Percentiles rank a stretch among this genome's conserved stretches.
phyloP scores from a whole-genome alignment of 2,888 invertebrate genomes.

The Cataglyphis altisquamis region DNA sequence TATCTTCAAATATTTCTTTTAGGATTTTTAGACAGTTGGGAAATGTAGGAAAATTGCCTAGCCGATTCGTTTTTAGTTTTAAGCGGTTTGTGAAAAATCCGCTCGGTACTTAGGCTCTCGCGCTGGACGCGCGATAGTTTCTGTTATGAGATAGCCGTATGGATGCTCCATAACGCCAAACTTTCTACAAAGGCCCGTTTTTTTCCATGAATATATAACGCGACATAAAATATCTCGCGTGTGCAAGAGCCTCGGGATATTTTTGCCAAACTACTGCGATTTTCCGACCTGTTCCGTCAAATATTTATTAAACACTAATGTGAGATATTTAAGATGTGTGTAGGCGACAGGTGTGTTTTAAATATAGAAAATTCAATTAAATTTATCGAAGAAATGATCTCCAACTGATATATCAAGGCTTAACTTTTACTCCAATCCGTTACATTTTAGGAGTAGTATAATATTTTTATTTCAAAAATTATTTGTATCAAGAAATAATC shows the following conservation, averaged over 20 bases:
- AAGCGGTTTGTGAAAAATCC: slow-evolving; percentile 20
- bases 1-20: not conserved
- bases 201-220: slow-evolving; percentile 57
- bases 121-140: slow-evolving; percentile 35
- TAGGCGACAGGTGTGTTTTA: not conserved
- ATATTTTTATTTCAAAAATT: not conserved
- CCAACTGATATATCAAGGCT: not conserved
- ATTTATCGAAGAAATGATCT: not conserved
- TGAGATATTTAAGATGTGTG: not conserved
- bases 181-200: slow-evolving; percentile 50
- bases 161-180: slow-evolving; percentile 48
- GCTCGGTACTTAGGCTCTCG: slow-evolving; percentile 41
- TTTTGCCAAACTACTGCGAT: slow-evolving; percentile 38
- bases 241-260: slow-evolving; percentile 44
- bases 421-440: not conserved
- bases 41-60: slow-evolving; percentile 30
- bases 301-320: slow-evolving; percentile 1
- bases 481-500: not conserved
- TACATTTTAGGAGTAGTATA: not conserved
- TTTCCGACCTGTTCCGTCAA: slow-evolving; percentile 14
- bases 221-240: slow-evolving; percentile 51
- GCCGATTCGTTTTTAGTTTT: slow-evolving; percentile 22
- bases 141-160: slow-evolving; percentile 49
- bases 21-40: slow-evolving; percentile 3
- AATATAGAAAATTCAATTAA: not conserved